phyloP scores from a whole-genome alignment of 2,797 vertebrate species.

The Vipera ursinii region DNA sequence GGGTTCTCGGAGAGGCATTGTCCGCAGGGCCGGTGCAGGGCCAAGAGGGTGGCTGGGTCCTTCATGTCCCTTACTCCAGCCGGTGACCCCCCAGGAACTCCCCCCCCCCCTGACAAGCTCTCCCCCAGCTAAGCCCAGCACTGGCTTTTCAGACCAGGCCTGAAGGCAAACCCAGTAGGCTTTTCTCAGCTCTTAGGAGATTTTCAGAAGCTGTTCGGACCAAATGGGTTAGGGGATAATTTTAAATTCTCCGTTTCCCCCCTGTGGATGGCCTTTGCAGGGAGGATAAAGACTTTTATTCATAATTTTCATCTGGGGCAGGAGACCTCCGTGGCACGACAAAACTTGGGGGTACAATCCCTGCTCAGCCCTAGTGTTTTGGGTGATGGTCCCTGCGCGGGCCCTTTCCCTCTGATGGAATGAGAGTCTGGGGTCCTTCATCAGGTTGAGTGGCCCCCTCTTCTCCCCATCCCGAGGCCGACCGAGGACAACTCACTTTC shows the following conservation, averaged over 20 bases:
- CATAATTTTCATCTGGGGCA: background rate
- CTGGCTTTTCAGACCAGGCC: background rate
- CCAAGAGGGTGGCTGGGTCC: background rate
- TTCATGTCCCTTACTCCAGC: background rate
- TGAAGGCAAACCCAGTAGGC: background rate
- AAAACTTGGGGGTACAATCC: background rate
- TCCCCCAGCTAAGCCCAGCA: background rate
- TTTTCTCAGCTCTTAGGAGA: rapidly evolving
- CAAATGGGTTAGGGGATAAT: background rate
- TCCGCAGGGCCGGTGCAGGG: background rate
- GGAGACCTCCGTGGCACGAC: background rate
- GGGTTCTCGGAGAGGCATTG: background rate
- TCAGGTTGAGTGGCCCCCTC: background rate
- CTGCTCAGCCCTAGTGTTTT: background rate
- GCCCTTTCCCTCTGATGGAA: background rate
- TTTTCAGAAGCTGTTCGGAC: background rate
- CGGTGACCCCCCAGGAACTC: background rate
- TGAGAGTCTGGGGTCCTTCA: background rate
- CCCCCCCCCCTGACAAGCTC: background rate
- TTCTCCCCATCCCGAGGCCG: background rate
- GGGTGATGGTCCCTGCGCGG: background rate
- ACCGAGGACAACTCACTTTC: background rate
- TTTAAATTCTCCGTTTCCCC: background rate
- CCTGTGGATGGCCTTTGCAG: background rate
- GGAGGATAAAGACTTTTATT: background rate